Conservation (phyloP, 2,797 vertebrate species). For the Brachyalestes nurse region DNA sequence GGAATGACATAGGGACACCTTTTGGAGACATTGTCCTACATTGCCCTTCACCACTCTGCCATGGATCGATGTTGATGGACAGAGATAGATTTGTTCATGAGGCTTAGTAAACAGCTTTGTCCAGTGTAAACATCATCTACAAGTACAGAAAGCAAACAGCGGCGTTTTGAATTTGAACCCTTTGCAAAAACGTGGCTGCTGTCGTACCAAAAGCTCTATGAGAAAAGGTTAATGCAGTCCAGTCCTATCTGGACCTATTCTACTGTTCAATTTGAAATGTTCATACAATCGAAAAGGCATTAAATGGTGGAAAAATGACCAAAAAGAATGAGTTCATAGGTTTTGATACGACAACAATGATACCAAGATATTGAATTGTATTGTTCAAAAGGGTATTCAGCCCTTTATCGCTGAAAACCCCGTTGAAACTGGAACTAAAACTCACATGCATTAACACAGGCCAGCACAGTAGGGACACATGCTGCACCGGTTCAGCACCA, state of each 20-base stretch:
- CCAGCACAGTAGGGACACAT: background rate
- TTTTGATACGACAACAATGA: background rate
- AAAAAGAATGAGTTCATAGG: background rate
- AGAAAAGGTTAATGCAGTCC: too few relatives aligned
- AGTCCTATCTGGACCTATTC: too few relatives aligned
- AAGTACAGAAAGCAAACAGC: background rate
- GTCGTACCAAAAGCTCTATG: too few relatives aligned
- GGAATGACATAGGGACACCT: background rate
- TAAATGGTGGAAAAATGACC: background rate
- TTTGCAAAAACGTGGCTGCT: background rate
- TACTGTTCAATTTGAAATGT: background rate
- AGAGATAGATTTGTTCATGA: background rate
- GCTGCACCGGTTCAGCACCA: slow-evolving; percentile 26
- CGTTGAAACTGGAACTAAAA: background rate
- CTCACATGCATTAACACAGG: background rate
- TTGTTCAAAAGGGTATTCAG: background rate
- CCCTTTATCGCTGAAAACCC: background rate
- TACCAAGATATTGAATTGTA: background rate
- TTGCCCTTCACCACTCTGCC: background rate
- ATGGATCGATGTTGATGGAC: background rate
- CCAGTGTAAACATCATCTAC: background rate
- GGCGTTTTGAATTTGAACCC: background rate
- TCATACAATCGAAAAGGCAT: background rate
- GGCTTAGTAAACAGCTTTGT: slow-evolving; percentile 1
- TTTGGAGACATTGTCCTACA: background rate